Percentiles rank a stretch among this genome's conserved stretches.
Conservation (phyloP, 1,140 invertebrate species). For the Drosophila murphyi region DNA sequence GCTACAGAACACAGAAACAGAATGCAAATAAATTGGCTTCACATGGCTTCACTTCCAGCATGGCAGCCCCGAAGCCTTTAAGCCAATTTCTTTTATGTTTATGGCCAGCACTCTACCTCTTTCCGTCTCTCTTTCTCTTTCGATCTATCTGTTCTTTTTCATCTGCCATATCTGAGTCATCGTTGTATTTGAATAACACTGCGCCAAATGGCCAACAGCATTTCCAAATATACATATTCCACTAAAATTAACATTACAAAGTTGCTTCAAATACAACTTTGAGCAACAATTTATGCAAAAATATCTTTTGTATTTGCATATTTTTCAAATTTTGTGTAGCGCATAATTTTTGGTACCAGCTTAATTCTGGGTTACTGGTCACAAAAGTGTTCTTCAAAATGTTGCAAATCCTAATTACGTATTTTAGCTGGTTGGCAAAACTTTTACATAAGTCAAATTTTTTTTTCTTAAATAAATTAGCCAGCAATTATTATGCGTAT, state of each 20-base stretch:
- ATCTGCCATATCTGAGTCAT: conserved; percentile 1
- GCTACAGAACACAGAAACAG: conserved; percentile 26
- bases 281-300: conserved; percentile 58
- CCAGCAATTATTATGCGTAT: no score
- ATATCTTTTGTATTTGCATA: conserved; percentile 34
- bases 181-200: conserved; percentile 60
- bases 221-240: conserved; percentile 10
- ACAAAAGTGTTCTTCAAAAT: background rate
- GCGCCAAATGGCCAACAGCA: conserved; percentile 22
- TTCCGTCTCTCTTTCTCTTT: background rate
- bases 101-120: conserved; percentile 7
- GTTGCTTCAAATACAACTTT: conserved; percentile 60
- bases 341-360: background rate
- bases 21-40: conserved; percentile 59
- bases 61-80: conserved; percentile 51
- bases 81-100: conserved; percentile 54
- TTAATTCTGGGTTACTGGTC: background rate
- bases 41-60: conserved; percentile 42
- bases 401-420: background rate
- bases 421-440: no score
- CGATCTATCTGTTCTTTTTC: no score
- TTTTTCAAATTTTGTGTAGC: conserved; percentile 8
- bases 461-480: no score
- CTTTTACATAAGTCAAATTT: no score
- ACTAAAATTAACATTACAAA: conserved; percentile 68